Base-by-base conservation (phyloP, 2,888 invertebrate species). In the Microchrysa polita region DNA sequence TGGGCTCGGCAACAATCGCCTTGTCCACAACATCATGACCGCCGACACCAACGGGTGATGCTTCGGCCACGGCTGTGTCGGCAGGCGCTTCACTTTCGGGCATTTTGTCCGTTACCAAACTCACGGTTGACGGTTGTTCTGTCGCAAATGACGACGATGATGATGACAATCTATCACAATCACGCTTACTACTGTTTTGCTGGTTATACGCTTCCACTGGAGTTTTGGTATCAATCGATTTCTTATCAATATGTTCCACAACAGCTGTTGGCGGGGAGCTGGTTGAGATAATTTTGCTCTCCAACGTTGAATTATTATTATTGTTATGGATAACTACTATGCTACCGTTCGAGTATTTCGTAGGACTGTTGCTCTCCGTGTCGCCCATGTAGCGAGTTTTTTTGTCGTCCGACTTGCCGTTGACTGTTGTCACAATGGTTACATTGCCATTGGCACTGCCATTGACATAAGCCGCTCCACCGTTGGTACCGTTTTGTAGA, bases 81-180 rank as follows among this genome's bases (percentile, higher is more conserved):
- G 20, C 55, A 34, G 34, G 55, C 40, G 22, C 22, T 44, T 22
- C 65, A 44, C 22, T 14, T 22, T 48, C 22, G 20, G 16, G 55
- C 20, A 20, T 42, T 34, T 69, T 42, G 12, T 42, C 57, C n/a
- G 55, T 40, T 14, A 20, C 12, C 7, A 5, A 16, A 7, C 20
- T 14, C 27, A 27, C 12, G 18, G 40, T 20, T 57, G 55, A 44
- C 16, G 23, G 23, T 34, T 34, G 27, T 34, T 34, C 4, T 34
- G 27, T 34, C 27, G 27, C 27, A 7, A 34, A 34, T 34, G 27
- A 34, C 7, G 69, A 55, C 18, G 53, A 34, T 34, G 27, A 34
- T 2, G 69, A 55, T 27, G 53, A 53, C 9, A 10, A 12, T 57
- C 57, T 69, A 69, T 69, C 69, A 69, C 69, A 69, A 40, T 55